Conservation (phyloP, 1,140 invertebrate genomes). For the Periplaneta americana region DNA sequence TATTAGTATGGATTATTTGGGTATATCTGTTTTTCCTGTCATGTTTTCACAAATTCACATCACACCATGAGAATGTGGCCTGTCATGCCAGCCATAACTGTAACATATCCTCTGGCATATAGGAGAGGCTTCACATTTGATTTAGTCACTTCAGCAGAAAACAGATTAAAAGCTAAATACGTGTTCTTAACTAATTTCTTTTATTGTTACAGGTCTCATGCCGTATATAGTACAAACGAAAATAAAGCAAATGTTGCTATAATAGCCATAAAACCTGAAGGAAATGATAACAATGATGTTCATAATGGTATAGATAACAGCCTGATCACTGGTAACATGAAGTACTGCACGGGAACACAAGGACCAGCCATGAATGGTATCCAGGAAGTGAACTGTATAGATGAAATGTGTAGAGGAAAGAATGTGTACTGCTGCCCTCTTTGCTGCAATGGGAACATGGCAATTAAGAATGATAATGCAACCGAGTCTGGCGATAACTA, state of each 20-base stretch:
- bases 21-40: not conserved
- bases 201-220: not conserved
- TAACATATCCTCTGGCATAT: too few species aligned
- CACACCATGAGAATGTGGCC: not conserved
- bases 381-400: not conserved
- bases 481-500: not conserved
- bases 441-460: constrained; percentile 4
- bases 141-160: not conserved
- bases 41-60: not conserved
- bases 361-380: not conserved
- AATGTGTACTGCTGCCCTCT: not conserved
- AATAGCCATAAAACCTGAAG: not conserved
- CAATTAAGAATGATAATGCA: not conserved
- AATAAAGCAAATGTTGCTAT: not conserved
- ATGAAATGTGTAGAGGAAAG: not conserved
- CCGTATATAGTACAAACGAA: not conserved
- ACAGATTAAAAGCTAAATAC: not conserved
- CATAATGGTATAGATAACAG: not conserved
- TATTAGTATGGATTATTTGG: too few species aligned
- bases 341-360: not conserved
- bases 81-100: too few species aligned
- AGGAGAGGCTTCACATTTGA: not conserved
- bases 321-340: not conserved
- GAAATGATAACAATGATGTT: not conserved
- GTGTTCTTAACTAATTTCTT: not conserved